Percentiles rank a stretch among this genome's conserved stretches.
phyloP scores from a whole-genome alignment of 2,113 vertebrate species.

The Urocolius indicus region DNA sequence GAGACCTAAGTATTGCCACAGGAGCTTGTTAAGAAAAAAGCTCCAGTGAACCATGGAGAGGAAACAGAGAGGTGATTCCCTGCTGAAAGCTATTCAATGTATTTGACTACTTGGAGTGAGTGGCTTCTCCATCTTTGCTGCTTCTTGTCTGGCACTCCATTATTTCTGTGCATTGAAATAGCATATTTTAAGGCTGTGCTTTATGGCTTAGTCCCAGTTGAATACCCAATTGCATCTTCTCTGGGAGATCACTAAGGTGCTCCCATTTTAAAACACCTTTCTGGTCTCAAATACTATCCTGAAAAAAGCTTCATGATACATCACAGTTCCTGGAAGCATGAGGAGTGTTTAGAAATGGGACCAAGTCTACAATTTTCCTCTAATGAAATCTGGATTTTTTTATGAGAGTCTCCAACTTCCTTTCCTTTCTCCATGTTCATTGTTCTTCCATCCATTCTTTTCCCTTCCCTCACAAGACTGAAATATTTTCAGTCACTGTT shows the following conservation, averaged over 20 bases:
- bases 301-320: rapidly evolving
- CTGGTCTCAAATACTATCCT: background rate
- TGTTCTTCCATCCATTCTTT: no score
- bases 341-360: background rate
- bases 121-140: background rate
- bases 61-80: background rate
- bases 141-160: background rate
- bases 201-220: background rate
- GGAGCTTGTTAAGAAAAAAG: background rate
- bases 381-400: background rate
- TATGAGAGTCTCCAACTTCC: background rate
- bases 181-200: background rate
- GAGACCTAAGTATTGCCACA: background rate
- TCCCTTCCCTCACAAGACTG: background rate
- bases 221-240: background rate
- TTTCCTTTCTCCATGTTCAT: background rate
- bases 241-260: background rate
- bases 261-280: background rate
- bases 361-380: background rate
- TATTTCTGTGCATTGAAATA: background rate
- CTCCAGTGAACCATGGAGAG: background rate
- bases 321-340: background rate
- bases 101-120: background rate
- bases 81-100: background rate
- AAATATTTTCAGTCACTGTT: background rate